A percentile compares a stretch with the other conserved stretches of the same genome.
These are phyloP conservation scores for Rhombomys opimus DNA, from an alignment of 2,113 vertebrate species.

Conservation along the genomic window DNA sequence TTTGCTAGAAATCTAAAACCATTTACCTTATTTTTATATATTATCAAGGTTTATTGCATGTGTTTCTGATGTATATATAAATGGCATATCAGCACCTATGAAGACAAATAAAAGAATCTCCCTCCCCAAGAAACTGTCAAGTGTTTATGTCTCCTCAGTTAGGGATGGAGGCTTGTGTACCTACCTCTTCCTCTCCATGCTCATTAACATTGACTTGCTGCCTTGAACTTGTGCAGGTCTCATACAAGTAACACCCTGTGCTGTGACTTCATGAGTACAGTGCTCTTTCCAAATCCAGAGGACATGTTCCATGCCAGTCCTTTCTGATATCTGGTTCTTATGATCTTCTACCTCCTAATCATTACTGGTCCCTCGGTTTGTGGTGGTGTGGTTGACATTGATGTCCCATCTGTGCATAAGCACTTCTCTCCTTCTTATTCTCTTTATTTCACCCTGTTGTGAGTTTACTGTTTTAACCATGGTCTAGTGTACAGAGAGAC, in stretches of 20 bases:
- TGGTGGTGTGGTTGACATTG: neutral
- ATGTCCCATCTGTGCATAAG: neutral
- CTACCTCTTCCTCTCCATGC: neutral
- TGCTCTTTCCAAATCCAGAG: neutral
- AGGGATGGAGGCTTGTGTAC: neutral
- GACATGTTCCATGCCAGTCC: neutral
- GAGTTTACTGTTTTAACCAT: neutral
- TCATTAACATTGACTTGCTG: neutral
- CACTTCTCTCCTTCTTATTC: neutral
- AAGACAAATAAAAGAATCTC: neutral
- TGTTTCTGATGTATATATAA: constrained; percentile 25
- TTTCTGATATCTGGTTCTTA: neutral
- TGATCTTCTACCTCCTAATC: neutral
- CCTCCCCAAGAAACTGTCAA: neutral
- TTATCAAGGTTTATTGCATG: neutral
- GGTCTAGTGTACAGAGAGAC: neutral
- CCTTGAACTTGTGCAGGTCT: neutral
- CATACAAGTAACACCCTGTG: too few relatives aligned
- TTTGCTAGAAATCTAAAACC: constrained; percentile 37
- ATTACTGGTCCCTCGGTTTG: neutral
- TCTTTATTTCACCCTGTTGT: neutral
- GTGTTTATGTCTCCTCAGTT: neutral
- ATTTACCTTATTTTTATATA: neutral
- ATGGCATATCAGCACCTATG: neutral
- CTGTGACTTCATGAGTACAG: neutral